Evolutionary conservation across 2,113 vertebrate genomes (phyloP).

Genomic region (Malaclemys terrapin): DNA sequence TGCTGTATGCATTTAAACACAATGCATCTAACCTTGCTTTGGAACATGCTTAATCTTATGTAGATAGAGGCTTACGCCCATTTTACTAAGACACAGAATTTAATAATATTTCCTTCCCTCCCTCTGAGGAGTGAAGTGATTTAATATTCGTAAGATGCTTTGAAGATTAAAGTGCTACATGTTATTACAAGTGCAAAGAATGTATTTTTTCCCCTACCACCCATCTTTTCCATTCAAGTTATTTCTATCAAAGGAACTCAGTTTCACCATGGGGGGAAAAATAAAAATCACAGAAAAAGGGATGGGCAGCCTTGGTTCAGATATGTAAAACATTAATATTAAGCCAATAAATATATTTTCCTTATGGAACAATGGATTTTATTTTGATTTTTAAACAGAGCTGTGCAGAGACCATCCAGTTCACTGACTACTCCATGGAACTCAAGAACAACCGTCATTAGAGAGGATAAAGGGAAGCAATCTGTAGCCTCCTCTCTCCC

Average conservation of each 20-base stretch:
- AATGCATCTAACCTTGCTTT: not conserved
- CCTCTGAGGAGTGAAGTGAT: not conserved
- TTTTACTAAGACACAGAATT: not conserved
- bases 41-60: not conserved
- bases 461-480: not conserved
- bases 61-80: not conserved
- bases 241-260: not conserved
- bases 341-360: not conserved
- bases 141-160: not conserved
- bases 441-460: not conserved
- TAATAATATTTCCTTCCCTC: not conserved
- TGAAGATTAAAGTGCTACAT: not conserved
- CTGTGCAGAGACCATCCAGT: not conserved
- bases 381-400: constrained; percentile 63
- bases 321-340: not conserved
- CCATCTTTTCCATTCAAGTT: not conserved
- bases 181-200: not conserved
- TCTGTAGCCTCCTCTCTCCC: not conserved
- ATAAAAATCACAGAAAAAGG: not conserved
- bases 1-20: not conserved
- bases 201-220: not conserved
- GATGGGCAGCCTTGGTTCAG: not conserved
- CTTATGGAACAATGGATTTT: constrained; percentile 24
- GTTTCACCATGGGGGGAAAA: not conserved
- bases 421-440: constrained; percentile 25